Evolutionary conservation across 2,113 vertebrate species (phyloP), one percentile per base, ranked within the genome.

Genomic region (Cryptomyrus ogoouensis): DNA sequence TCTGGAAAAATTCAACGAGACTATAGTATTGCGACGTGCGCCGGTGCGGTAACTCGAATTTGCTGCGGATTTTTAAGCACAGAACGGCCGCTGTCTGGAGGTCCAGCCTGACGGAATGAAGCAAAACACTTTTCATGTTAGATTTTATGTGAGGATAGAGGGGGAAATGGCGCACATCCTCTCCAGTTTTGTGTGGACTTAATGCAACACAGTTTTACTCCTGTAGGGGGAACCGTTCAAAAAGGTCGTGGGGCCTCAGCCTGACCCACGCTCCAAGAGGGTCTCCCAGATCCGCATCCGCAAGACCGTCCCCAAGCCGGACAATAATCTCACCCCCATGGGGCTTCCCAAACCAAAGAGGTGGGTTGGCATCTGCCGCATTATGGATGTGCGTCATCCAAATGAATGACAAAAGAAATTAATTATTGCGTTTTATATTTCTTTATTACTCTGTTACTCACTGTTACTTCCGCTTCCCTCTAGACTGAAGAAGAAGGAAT

Each of bases 401-500:
- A 42, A 86, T 86, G n/a, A 86, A 52, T 50, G 10, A 49, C 1
- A 13, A 19, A 35, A 19, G 35, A 44, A 83, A 83, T 83, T 2
- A n/a, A 49, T 70, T 12, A 31, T 66, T 66, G 62, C n/a, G 12
- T 70, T 1, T 70, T 70, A 10, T 31, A 3, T 66, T 5, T 53
- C 62, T 52, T 31, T 52, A 27, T 89, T 8, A 35, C n/a, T 46
- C 17, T 89, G 19, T 84, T 46, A 84, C 83, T 47, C 19, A 47
- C n/a, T 50, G 44, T 19, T 47, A 6, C 50, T 42, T 87, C 42
- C 24, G 15, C 50, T 50, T 90, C 2, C 62, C 31, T 94, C 89
- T 91, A 99, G 98, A 93, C 93, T 98, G 92, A 98, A 97, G 95
- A 99, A 99, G 94, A 99, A 98, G 91, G 98, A 98, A 92, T 99